phyloP scores from a whole-genome alignment of 2,888 invertebrate species.

The Habrosyne pyritoides region DNA sequence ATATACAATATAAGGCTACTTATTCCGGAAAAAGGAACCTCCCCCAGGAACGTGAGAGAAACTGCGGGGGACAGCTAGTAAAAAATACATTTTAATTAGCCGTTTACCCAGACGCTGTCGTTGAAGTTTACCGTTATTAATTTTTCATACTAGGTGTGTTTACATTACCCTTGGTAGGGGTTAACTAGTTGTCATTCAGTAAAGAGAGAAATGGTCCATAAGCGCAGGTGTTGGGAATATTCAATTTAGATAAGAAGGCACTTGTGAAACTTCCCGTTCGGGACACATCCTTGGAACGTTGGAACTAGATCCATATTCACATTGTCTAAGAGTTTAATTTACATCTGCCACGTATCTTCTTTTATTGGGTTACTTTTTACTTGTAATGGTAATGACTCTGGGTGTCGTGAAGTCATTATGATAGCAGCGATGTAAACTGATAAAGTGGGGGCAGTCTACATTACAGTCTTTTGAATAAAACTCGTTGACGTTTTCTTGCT shows the following conservation, averaged over 20 bases:
- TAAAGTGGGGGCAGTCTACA: too few species aligned
- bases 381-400: not conserved
- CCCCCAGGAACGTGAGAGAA: too few species aligned
- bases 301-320: not conserved
- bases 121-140: too few species aligned
- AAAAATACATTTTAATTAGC: too few species aligned
- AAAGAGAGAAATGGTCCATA: slow-evolving; percentile 23
- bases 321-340: not conserved
- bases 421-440: not conserved
- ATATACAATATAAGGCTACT: too few species aligned
- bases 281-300: not conserved
- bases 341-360: not conserved
- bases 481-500: too few species aligned
- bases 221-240: slow-evolving; percentile 34
- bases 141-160: not conserved
- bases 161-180: not conserved
- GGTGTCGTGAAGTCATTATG: not conserved
- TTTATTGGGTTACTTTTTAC: not conserved
- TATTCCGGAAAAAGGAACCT: too few species aligned
- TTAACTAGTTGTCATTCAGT: slow-evolving; percentile 16
- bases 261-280: slow-evolving; percentile 10
- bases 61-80: too few species aligned
- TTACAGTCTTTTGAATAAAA: too few species aligned
- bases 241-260: slow-evolving; percentile 37
- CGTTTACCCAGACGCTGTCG: too few species aligned